A percentile compares a stretch with the other conserved stretches of the same genome.
phyloP scores from a whole-genome alignment of 2,113 vertebrate genomes.

The Tricholaema leucomelas region DNA sequence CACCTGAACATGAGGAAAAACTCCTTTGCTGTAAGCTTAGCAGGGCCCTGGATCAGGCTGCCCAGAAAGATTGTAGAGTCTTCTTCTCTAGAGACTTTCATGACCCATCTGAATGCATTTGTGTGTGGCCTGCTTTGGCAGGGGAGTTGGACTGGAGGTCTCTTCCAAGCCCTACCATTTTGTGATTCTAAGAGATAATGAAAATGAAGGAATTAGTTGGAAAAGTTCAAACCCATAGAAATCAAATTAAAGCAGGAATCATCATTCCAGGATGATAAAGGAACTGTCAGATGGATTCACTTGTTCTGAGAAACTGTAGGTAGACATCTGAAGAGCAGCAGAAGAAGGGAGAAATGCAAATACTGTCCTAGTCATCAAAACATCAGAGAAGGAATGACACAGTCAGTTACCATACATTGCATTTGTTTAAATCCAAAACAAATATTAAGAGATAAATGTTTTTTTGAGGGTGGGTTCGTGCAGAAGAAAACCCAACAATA shows the following conservation, averaged over 20 bases:
- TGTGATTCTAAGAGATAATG: background rate
- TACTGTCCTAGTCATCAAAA: background rate
- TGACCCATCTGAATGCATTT: too few species aligned
- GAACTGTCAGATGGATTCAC: background rate
- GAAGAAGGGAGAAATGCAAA: background rate
- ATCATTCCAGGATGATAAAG: background rate
- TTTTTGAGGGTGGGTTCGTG: constrained; percentile 3
- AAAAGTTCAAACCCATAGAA: background rate
- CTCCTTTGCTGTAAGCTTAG: too few species aligned
- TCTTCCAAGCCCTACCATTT: too few species aligned
- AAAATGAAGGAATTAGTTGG: background rate
- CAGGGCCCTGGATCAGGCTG: too few species aligned
- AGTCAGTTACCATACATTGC: background rate
- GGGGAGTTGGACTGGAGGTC: too few species aligned
- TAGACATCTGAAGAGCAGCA: background rate
- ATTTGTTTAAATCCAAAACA: background rate
- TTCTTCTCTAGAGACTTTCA: too few species aligned
- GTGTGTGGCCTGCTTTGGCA: too few species aligned
- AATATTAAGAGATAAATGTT: constrained; percentile 35
- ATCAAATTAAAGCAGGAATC: background rate
- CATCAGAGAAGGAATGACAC: background rate
- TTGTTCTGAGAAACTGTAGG: background rate
- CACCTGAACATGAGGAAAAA: too few species aligned
- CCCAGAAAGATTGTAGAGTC: too few species aligned
- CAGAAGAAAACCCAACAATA: background rate